Evolutionary conservation across 2,797 vertebrate species (phyloP).

Genomic region (Eleutherodactylus coqui): DNA sequence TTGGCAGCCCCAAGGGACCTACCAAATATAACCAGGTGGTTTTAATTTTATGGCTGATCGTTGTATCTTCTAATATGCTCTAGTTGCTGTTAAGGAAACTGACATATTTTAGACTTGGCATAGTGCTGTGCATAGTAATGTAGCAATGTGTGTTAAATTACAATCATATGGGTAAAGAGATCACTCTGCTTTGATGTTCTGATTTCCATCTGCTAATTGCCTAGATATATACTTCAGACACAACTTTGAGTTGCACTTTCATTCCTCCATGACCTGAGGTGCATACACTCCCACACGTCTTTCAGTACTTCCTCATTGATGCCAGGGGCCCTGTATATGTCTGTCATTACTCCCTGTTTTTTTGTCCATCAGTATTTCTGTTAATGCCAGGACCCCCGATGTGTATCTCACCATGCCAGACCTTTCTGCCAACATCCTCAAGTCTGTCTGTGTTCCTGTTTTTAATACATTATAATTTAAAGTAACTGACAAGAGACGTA

Average conservation of each 20-base stretch:
- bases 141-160: conserved; percentile 25
- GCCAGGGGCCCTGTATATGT: conserved; percentile 36
- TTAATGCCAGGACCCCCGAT: conserved; percentile 41
- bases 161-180: conserved; percentile 8
- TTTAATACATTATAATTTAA: conserved; percentile 36
- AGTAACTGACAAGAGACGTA: not conserved
- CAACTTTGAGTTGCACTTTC: conserved; percentile 29
- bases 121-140: not conserved
- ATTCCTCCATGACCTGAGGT: conserved; percentile 23
- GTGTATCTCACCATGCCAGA: conserved; percentile 40
- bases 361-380: conserved; percentile 29
- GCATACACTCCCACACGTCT: conserved; percentile 20
- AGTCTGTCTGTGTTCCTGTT: conserved; percentile 44
- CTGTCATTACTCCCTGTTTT: conserved; percentile 44
- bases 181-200: conserved; percentile 4
- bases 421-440: conserved; percentile 44
- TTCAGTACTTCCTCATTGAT: conserved; percentile 25
- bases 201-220: conserved; percentile 2
- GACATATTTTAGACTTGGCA: not conserved
- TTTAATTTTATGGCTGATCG: not conserved
- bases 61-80: not conserved
- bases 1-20: too few species aligned
- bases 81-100: not conserved
- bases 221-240: conserved; percentile 7
- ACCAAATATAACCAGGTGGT: not conserved